Evolutionary conservation across 2,797 vertebrate genomes (phyloP), one percentile per base, ranked within the genome.

Genomic region (Sebastes taczanowskii): DNA sequence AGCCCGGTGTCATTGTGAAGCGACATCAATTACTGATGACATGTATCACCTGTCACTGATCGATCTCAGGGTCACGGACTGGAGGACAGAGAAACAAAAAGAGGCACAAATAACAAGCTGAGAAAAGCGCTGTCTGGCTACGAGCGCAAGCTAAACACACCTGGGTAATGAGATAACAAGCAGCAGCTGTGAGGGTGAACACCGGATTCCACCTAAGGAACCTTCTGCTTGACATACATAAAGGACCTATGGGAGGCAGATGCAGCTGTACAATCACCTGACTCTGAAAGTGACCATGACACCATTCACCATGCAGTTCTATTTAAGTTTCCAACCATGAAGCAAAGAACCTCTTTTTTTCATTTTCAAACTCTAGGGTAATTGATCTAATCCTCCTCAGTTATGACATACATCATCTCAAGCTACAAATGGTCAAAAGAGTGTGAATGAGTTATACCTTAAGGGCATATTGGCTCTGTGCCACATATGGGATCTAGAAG

Each of bases 71-170:
- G 70, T 85, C 27, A 69, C 42, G 5, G 42, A 53, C 42, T 67
- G 20, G 46, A 73, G 80, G 70, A 71, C 65, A 49, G 56, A 80
- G 56, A 70, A 67, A 68, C 58, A 64, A 61, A 22, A 53, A 32
- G 16, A 49, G 38, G 16, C 9, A 63, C 35, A 56, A 64, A 75
- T 83, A 78, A 79, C 64, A 63, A 64, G 56, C 53, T 18, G n/a
- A 52, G 34, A 22, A 6, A 49, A 65, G 29, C 23, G 38, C 13
- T 3, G 18, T 61, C 23, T 4, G 29, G 35, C 25, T 8, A 8
- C 4, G 11, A 46, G 30, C 38, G 20, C 64, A 20, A 69, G 25
- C 34, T 25, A 14, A 55, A 49, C 61, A 49, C 59, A 73, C 56
- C 55, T 9, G 22, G 34, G 72, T 59, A 67, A 74, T 49, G 42